A percentile compares a stretch with the other conserved stretches of the same genome.
Conservation (phyloP, 2,888 invertebrate genomes). For the Palloptera scutellata region DNA sequence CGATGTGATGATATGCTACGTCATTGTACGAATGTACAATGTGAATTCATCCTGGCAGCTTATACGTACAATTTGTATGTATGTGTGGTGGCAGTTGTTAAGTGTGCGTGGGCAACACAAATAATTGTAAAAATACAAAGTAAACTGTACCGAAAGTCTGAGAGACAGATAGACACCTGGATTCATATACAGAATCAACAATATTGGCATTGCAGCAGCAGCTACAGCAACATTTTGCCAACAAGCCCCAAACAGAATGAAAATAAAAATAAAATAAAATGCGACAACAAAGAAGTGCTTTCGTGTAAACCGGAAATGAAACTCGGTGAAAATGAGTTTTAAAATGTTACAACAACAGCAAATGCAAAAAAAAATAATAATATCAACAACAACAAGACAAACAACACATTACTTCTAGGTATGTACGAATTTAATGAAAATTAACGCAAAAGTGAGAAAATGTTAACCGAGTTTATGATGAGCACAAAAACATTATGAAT, state of each 20-base stretch:
- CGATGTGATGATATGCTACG: constrained; percentile 22
- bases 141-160: background rate
- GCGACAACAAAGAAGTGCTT: constrained; percentile 11
- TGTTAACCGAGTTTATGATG: too few relatives aligned
- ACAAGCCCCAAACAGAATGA: constrained; percentile 11
- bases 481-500: too few relatives aligned
- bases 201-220: constrained; percentile 13
- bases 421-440: too few relatives aligned
- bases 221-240: constrained; percentile 15
- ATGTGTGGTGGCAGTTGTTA: constrained; percentile 17
- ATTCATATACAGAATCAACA: constrained; percentile 18
- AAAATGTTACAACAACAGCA: constrained; percentile 7
- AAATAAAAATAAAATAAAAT: constrained; percentile 7
- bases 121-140: background rate
- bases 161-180: constrained; percentile 14
- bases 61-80: constrained; percentile 12
- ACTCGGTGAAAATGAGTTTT: constrained; percentile 29
- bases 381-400: too few relatives aligned
- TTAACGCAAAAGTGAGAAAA: too few relatives aligned
- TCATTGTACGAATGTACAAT: constrained; percentile 13
- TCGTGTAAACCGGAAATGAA: constrained; percentile 6
- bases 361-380: background rate
- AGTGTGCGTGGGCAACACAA: background rate
- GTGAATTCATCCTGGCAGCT: too few relatives aligned
- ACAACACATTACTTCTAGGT: too few relatives aligned